Evolutionary conservation across 2,113 vertebrate species (phyloP), one percentile per base, ranked within the genome.

Genomic region (Falcunculus frontatus): DNA sequence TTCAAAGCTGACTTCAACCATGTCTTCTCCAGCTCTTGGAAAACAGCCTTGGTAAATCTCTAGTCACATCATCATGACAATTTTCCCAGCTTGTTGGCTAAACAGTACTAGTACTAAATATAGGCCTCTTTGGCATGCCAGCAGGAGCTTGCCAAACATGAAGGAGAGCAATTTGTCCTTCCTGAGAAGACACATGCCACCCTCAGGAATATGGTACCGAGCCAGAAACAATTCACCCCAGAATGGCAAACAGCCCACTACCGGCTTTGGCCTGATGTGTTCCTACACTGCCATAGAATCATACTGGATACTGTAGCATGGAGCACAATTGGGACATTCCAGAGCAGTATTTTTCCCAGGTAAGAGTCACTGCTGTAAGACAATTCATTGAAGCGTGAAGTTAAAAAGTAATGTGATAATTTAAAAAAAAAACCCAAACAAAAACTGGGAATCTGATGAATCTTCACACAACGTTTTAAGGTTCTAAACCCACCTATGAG

Each of bases 121-220:
- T 95, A 97, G 94, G 37, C 25, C 59, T 42, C 74, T 76, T 53
- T 77, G 87, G 85, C 89, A 92, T 67, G 82, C 95, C 93, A 95
- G 69, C 50, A 56, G 62, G 39, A 93, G 77, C 85, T 86, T 93
- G 91, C 95, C 92, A 96, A 94, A 96, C 60, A 7, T 77, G 89
- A 95, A 95, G 89, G 89, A 96, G 90, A 87, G 87, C 67, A 94
- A 94, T 94, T 95, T 95, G 91, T 95, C 93, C 93, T 97, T 96
- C 95, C 93, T 96, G 85, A 90, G 95, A 90, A 96, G 90, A 86
- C 77, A 95, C 90, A 88, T 97, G 93, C 84, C 92, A 92, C 93
- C 82, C 90, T 95, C 87, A 94, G 75, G 87, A 81, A 22, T 63
- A 68, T 86, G 90, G 76, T 83, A 75, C 59, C 0, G 1, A 80